Evolutionary conservation across 2,888 invertebrate species (phyloP).

Genomic region (Petrolisthes manimaculis): DNA sequence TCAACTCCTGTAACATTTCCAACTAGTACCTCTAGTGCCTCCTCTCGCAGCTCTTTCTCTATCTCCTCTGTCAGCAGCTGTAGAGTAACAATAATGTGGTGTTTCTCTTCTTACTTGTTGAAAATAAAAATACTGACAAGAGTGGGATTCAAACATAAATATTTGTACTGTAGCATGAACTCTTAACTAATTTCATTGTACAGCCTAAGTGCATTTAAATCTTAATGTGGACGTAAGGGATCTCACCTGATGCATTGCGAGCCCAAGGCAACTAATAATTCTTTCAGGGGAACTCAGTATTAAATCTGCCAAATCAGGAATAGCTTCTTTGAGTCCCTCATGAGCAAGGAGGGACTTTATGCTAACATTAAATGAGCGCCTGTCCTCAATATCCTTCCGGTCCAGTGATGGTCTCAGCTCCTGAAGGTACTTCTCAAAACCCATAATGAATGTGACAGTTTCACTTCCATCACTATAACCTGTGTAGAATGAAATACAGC

Average conservation of each 20-base stretch:
- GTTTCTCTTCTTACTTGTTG: no score
- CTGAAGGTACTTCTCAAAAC: conserved; percentile 51
- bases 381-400: conserved; percentile 43
- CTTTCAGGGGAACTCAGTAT: conserved; percentile 78
- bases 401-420: conserved; percentile 12
- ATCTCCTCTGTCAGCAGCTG: conserved; percentile 68
- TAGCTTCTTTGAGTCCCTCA: conserved; percentile 74
- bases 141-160: no score
- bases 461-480: conserved; percentile 55
- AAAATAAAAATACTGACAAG: no score
- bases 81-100: not conserved
- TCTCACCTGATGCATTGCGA: conserved; percentile 83
- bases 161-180: no score
- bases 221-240: no score
- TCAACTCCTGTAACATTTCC: conserved; percentile 21
- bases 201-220: no score
- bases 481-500: not conserved
- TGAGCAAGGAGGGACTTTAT: conserved; percentile 46
- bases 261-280: conserved; percentile 79
- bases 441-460: conserved; percentile 35
- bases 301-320: conserved; percentile 78
- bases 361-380: conserved; percentile 46
- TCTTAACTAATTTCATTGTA: no score
- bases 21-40: conserved; percentile 69
- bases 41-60: conserved; percentile 66